Percentiles rank a stretch among this genome's conserved stretches.
Conservation (phyloP, 2,113 vertebrate species). For the Oreamnos americanus region DNA sequence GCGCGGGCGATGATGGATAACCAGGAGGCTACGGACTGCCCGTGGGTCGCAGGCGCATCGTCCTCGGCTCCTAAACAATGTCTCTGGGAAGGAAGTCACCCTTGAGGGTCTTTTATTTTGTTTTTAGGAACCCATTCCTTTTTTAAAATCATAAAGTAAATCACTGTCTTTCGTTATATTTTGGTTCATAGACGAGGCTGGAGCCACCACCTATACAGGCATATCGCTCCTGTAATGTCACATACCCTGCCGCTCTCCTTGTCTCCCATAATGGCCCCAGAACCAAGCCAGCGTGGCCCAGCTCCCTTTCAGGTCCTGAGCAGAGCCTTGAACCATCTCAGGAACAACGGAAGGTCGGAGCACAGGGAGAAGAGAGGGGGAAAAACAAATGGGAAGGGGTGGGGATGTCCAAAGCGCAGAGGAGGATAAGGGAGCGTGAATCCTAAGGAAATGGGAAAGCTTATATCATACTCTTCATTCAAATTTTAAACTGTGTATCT, state of each 20-base stretch:
- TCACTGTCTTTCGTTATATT: not conserved
- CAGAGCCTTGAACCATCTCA: not conserved
- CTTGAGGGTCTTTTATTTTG: rapidly evolving
- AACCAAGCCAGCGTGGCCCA: rapidly evolving
- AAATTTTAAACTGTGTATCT: not conserved
- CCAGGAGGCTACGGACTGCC: not conserved
- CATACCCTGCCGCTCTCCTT: not conserved
- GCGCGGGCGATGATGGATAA: rapidly evolving
- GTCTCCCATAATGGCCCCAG: rapidly evolving
- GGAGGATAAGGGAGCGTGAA: not conserved
- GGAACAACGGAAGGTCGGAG: not conserved
- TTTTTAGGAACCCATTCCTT: rapidly evolving
- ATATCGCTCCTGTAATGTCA: not conserved
- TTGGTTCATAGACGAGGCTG: not conserved
- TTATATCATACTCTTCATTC: not conserved
- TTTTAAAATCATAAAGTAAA: not conserved
- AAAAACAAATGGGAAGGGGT: rapidly evolving
- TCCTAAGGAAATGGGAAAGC: not conserved
- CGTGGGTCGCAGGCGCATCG: rapidly evolving
- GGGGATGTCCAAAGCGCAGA: rapidly evolving
- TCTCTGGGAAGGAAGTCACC: not conserved
- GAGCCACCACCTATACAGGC: not conserved
- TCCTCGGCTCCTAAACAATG: not conserved
- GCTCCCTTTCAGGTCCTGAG: not conserved
- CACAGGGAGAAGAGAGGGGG: rapidly evolving